Conservation (phyloP, 1,140 invertebrate genomes). For the Branchinecta lindahli region DNA sequence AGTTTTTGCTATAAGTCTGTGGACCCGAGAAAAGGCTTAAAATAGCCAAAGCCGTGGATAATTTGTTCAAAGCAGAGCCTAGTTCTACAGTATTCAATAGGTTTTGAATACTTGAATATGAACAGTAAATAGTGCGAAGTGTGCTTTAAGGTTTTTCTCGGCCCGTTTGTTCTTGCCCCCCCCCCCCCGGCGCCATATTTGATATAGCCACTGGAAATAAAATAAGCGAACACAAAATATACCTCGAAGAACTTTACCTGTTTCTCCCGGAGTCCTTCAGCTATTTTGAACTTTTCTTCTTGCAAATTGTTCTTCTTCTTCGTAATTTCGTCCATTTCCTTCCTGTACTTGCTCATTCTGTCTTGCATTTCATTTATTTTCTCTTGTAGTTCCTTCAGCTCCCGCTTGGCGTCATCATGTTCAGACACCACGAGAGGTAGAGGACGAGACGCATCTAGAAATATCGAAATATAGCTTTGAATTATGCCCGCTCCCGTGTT, state of each 20-base stretch:
- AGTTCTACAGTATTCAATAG: too few species aligned
- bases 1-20: too few species aligned
- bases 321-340: constrained; percentile 37
- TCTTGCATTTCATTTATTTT: background rate
- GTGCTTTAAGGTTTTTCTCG: background rate
- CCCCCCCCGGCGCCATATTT: background rate
- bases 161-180: background rate
- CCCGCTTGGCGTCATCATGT: background rate
- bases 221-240: background rate
- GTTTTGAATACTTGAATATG: background rate
- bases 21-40: too few species aligned
- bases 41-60: too few species aligned
- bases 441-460: background rate
- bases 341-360: background rate
- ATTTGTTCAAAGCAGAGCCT: too few species aligned
- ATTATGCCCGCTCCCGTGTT: too few species aligned
- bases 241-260: background rate
- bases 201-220: background rate
- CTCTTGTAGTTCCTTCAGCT: background rate
- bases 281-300: constrained; percentile 37
- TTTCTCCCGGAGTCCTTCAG: background rate
- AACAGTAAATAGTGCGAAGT: background rate
- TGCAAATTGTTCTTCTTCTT: constrained; percentile 37
- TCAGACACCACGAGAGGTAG: background rate
- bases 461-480: too few species aligned